Conservation (phyloP, 2,888 invertebrate genomes). For the Erebia palarica region DNA sequence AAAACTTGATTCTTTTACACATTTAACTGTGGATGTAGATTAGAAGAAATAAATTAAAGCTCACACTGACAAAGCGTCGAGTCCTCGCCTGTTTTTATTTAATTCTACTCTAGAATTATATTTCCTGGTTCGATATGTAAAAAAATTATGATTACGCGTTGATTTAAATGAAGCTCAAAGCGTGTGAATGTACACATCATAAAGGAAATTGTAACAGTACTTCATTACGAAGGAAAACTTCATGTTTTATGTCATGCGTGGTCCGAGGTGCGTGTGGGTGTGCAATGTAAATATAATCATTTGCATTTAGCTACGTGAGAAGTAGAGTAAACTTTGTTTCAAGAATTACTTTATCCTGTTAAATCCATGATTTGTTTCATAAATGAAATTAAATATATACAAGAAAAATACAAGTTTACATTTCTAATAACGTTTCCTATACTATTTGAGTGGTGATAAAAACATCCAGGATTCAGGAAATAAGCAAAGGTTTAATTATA, state of each 20-base stretch:
- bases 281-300: constrained; percentile 11
- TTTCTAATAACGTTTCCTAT: neutral
- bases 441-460: neutral
- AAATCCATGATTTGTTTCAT: too few species aligned
- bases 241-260: constrained; percentile 34
- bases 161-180: constrained; percentile 61
- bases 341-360: neutral
- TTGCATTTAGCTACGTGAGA: constrained; percentile 1
- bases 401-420: too few species aligned
- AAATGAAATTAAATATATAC: too few species aligned
- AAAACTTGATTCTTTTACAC: constrained; percentile 30
- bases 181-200: constrained; percentile 69
- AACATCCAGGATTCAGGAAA: neutral
- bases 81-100: constrained; percentile 30
- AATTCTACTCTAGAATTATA: constrained; percentile 36
- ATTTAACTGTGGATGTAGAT: constrained; percentile 28
- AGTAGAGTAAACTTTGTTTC: constrained; percentile 3
- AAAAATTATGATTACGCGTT: constrained; percentile 55
- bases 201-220: constrained; percentile 53
- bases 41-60: constrained; percentile 31
- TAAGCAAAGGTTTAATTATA: neutral
- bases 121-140: constrained; percentile 62
- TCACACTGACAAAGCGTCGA: constrained; percentile 24
- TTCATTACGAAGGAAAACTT: constrained; percentile 52
- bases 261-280: constrained; percentile 21